phyloP scores from a whole-genome alignment of 2,888 invertebrate genomes.

The Noctua comes region DNA sequence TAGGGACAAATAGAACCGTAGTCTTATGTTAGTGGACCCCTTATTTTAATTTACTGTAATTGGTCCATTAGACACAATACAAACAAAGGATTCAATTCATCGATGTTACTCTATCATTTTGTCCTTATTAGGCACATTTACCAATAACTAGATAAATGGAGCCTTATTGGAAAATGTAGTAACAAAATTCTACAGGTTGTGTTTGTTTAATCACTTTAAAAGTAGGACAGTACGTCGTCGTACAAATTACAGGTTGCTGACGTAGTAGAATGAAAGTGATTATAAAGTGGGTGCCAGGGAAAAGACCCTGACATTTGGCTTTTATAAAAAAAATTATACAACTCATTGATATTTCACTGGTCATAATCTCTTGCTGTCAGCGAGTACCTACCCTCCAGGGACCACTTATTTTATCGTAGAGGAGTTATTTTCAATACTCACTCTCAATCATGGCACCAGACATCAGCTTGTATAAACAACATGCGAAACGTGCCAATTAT shows the following conservation, averaged over 20 bases:
- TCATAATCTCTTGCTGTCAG: neutral
- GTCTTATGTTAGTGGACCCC: neutral
- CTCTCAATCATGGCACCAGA: neutral
- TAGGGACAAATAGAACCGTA: neutral
- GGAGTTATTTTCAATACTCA: neutral
- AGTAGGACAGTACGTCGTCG: neutral
- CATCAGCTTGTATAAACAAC: conserved; percentile 19
- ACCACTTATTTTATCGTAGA: neutral
- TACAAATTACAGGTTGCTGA: neutral
- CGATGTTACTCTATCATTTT: conserved; percentile 45
- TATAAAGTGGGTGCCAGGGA: neutral
- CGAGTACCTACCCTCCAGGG: neutral
- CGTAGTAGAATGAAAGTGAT: neutral
- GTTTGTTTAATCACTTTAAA: neutral
- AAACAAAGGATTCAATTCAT: conserved; percentile 48
- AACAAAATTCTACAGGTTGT: conserved; percentile 24
- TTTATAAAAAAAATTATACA: neutral
- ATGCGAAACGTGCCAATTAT: conserved; percentile 64
- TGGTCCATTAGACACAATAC: conserved; percentile 38
- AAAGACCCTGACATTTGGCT: too few species aligned
- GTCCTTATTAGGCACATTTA: conserved; percentile 42
- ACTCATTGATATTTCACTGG: neutral
- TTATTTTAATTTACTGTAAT: conserved; percentile 41
- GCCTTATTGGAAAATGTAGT: conserved; percentile 26
- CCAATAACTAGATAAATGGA: conserved; percentile 31